Conservation (phyloP, 2,113 vertebrate species). For the Cyprinodon variegatus region DNA sequence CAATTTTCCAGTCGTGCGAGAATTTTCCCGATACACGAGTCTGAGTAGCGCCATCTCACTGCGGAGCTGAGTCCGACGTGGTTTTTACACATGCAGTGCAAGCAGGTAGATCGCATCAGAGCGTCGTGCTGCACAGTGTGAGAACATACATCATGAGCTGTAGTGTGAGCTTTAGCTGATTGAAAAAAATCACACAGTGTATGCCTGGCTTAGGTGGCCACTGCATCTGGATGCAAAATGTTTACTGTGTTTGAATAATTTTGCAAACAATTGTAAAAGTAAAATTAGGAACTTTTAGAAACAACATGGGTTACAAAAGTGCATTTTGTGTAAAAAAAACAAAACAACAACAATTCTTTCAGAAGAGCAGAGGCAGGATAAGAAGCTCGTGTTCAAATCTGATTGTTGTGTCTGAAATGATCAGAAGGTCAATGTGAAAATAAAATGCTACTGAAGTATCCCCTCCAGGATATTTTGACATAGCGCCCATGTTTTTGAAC, state of each 20-base stretch:
- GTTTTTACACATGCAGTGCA: too few species aligned
- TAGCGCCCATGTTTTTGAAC: neutral
- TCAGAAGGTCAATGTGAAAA: neutral
- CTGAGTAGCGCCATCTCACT: too few species aligned
- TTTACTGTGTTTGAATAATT: neutral
- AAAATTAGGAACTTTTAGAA: neutral
- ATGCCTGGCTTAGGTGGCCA: too few species aligned
- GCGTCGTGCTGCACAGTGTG: too few species aligned
- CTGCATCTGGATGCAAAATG: neutral
- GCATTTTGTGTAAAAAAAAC: neutral
- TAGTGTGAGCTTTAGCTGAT: too few species aligned
- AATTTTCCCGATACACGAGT: too few species aligned
- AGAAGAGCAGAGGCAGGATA: neutral
- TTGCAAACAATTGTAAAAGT: neutral
- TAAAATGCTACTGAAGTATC: neutral
- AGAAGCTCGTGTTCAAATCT: neutral
- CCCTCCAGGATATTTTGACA: conserved; percentile 4
- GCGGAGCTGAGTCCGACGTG: too few species aligned
- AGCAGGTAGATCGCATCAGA: too few species aligned
- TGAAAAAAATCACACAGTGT: too few species aligned
- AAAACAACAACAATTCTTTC: neutral
- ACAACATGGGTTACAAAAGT: neutral
- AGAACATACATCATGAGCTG: too few species aligned
- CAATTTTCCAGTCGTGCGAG: too few species aligned
- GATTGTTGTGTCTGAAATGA: conserved; percentile 1